Evolutionary conservation across 2,888 invertebrate species (phyloP).

Genomic region (Troides aeacus): DNA sequence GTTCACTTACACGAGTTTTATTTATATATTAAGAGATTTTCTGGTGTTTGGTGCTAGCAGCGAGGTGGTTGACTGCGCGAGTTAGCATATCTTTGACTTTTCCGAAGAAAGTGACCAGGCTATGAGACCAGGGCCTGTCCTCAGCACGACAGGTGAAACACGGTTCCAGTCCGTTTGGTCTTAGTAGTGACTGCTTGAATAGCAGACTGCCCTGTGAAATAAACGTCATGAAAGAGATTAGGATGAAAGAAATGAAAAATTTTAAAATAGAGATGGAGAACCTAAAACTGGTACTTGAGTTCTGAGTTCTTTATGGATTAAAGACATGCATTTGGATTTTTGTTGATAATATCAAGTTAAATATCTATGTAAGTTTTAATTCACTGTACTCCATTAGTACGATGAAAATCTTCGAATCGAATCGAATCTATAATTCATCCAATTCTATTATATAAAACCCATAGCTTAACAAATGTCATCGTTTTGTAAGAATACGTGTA

Average conservation of each 20-base stretch:
- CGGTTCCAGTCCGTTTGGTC: conserved; percentile 44
- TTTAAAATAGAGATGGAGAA: not conserved
- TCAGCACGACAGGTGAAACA: conserved; percentile 62
- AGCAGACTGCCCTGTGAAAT: conserved; percentile 58
- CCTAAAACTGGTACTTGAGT: too few species aligned
- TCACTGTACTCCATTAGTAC: too few species aligned
- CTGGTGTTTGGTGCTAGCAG: conserved; percentile 45
- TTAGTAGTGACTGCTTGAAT: conserved; percentile 51
- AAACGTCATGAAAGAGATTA: not conserved
- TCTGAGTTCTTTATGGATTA: too few species aligned
- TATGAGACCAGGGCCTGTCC: conserved; percentile 60
- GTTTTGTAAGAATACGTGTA: too few species aligned
- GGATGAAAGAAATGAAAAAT: not conserved
- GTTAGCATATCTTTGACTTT: conserved; percentile 60
- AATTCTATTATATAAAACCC: too few species aligned
- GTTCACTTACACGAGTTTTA: not conserved
- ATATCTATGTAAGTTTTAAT: too few species aligned
- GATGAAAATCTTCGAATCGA: too few species aligned
- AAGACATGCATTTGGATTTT: too few species aligned
- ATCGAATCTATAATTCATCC: too few species aligned
- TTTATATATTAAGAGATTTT: conserved; percentile 33
- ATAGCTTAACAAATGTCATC: too few species aligned
- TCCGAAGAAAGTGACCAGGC: conserved; percentile 53
- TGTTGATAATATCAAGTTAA: too few species aligned
- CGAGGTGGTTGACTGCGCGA: conserved; percentile 48